These are phyloP conservation scores for Stegana nigrithorax DNA, from an alignment of 2,888 invertebrate genomes.

Conservation along the genomic window DNA sequence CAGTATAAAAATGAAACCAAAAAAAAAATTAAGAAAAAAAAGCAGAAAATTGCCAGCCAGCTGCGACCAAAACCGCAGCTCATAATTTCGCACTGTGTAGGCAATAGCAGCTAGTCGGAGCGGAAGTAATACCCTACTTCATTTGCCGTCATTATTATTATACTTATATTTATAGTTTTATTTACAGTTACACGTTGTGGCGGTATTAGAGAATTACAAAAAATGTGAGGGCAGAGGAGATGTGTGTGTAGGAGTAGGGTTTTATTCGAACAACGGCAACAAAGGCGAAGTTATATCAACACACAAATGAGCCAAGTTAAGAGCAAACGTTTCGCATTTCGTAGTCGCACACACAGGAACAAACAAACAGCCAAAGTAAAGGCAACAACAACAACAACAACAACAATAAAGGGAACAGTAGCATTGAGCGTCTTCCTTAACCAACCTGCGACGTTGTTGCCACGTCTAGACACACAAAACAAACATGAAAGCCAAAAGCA, in stretches of 20 bases:
- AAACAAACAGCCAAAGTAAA: no score
- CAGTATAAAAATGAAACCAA: conserved; percentile 5
- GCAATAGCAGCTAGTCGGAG: conserved; percentile 7
- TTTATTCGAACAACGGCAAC: not conserved
- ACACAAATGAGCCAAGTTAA: conserved; percentile 3
- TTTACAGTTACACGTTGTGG: conserved; percentile 34
- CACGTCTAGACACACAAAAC: conserved; percentile 42
- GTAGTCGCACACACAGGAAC: no score
- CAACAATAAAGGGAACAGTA: no score
- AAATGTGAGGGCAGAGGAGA: not conserved
- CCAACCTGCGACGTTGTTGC: no score
- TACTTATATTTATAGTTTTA: conserved; percentile 48
- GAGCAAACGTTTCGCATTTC: not conserved
- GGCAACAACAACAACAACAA: no score
- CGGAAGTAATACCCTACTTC: conserved; percentile 38
- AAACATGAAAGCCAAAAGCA: conserved; percentile 42
- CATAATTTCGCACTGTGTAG: not conserved
- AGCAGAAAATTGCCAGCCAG: no score
- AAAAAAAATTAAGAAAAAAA: not conserved
- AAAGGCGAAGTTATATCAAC: not conserved
- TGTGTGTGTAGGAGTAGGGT: not conserved
- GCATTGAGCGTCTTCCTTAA: no score
- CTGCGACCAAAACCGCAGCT: no score
- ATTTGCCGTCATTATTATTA: conserved; percentile 37
- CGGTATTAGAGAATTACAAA: not conserved